A percentile compares a stretch with the other conserved stretches of the same genome.
These are phyloP conservation scores for Lepidocyrtinus sp. DNA, from an alignment of 2,888 invertebrate species.

Conservation along the genomic window DNA sequence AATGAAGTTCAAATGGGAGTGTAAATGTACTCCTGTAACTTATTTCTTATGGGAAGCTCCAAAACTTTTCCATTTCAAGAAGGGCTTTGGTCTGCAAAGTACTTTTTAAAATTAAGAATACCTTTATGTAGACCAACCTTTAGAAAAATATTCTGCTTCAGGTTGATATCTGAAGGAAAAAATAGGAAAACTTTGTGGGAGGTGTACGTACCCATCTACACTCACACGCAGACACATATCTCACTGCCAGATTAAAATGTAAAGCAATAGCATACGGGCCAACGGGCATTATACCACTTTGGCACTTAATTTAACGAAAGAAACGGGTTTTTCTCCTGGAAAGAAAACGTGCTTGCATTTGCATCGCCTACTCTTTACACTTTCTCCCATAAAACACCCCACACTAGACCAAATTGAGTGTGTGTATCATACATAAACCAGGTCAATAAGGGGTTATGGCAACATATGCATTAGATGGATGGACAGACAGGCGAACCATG, in stretches of 20 bases:
- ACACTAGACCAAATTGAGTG: background rate
- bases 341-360: background rate
- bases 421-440: background rate
- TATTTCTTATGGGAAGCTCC: background rate
- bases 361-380: background rate
- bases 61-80: slow-evolving; percentile 15
- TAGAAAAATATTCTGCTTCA: background rate
- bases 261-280: background rate
- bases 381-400: background rate
- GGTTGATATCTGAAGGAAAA: background rate
- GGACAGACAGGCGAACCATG: slow-evolving; percentile 10
- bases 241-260: slow-evolving; percentile 39
- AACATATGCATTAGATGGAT: slow-evolving; percentile 31
- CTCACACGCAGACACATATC: slow-evolving; percentile 8
- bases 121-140: background rate
- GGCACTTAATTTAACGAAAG: background rate
- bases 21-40: slow-evolving; percentile 2
- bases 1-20: background rate
- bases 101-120: too few relatives aligned
- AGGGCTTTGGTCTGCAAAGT: too few relatives aligned
- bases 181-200: background rate
- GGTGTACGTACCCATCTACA: background rate
- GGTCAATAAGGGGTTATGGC: background rate
- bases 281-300: background rate
- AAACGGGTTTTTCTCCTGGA: background rate